These are phyloP conservation scores for Astyanax mexicanus DNA, from an alignment of 2,797 vertebrate genomes.

Conservation along the genomic window DNA sequence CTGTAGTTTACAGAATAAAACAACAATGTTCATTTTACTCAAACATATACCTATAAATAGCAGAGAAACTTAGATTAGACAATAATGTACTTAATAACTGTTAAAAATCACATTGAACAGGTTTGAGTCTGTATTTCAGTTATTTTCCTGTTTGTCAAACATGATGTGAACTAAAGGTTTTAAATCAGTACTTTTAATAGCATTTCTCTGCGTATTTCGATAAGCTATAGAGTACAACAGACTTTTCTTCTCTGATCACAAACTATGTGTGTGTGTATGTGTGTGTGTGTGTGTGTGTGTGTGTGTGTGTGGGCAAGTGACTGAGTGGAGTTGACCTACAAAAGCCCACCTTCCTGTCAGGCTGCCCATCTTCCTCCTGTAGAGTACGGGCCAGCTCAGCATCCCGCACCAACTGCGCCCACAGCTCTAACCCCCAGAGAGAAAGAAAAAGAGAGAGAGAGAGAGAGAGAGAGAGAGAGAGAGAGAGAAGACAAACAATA, in stretches of 20 bases:
- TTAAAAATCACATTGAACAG: neutral
- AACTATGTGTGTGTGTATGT: neutral
- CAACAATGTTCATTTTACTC: no score
- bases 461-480: neutral
- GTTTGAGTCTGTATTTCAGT: no score
- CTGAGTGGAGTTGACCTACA: neutral
- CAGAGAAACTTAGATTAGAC: no score
- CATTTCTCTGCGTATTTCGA: neutral
- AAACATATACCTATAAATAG: no score
- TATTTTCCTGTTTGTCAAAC: no score
- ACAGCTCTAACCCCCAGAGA: constrained; percentile 63
- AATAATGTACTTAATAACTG: neutral
- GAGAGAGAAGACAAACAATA: neutral
- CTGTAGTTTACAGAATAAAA: no score
- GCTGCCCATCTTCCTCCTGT: constrained; percentile 71
- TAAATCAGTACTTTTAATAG: neutral
- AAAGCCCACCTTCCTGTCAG: constrained; percentile 58
- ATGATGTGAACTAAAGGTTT: no score
- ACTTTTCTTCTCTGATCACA: neutral
- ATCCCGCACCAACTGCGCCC: constrained; percentile 76
- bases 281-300: constrained; percentile 2
- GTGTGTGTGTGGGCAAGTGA: neutral
- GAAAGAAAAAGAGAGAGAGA: neutral
- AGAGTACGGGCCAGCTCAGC: constrained; percentile 79
- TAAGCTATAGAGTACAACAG: neutral